Percentiles rank a stretch among this genome's conserved stretches.
These are phyloP conservation scores for Pristionchus mayeri DNA, from an alignment of 2,888 invertebrate genomes.

Conservation along the genomic window DNA sequence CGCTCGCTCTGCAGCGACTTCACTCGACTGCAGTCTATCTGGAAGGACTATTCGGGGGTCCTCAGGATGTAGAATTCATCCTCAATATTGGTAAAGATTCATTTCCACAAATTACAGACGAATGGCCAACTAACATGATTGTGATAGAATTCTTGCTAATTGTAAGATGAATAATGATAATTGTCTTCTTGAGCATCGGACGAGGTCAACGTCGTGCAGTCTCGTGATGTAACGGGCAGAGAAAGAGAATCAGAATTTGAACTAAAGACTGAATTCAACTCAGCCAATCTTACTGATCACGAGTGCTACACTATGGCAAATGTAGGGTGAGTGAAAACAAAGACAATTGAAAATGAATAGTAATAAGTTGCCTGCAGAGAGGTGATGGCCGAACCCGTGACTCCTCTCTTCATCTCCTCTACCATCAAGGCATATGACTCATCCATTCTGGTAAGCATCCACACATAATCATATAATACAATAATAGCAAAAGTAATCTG, in stretches of 20 bases:
- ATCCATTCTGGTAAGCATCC: slow-evolving; percentile 47
- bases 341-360: slow-evolving; percentile 59
- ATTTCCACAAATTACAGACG: too few species aligned
- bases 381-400: slow-evolving; percentile 77
- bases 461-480: too few species aligned
- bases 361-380: slow-evolving; percentile 78
- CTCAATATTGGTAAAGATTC: slow-evolving; percentile 74
- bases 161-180: not conserved
- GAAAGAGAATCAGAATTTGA: slow-evolving; percentile 87
- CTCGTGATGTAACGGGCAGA: slow-evolving; percentile 85
- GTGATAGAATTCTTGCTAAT: not conserved
- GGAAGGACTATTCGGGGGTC: slow-evolving; percentile 83
- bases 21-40: slow-evolving; percentile 80
- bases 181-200: slow-evolving; percentile 19
- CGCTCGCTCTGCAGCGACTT: not conserved
- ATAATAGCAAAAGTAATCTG: not conserved
- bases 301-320: slow-evolving; percentile 85
- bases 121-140: not conserved
- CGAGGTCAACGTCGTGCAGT: slow-evolving; percentile 80
- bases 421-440: slow-evolving; percentile 49
- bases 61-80: slow-evolving; percentile 88
- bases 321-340: slow-evolving; percentile 82
- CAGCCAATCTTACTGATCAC: slow-evolving; percentile 82
- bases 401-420: slow-evolving; percentile 54
- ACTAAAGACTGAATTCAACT: slow-evolving; percentile 86